Conservation (phyloP, 2,888 invertebrate genomes). For the Pseudococcus jackbeardsleyi region DNA sequence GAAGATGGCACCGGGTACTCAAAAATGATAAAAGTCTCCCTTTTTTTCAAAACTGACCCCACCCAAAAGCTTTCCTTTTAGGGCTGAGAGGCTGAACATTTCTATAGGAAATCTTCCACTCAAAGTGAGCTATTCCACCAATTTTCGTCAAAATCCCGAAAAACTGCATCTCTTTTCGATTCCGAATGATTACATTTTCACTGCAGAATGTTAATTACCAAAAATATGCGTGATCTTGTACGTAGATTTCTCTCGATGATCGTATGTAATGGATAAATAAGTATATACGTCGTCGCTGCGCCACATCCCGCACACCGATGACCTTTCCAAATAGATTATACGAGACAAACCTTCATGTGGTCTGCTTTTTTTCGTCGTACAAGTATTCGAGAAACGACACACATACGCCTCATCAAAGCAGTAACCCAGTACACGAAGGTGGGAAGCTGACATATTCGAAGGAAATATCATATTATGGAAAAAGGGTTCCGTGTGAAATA, state of each 20-base stretch:
- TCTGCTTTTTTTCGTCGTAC: not conserved
- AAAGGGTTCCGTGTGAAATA: constrained; percentile 52
- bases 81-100: too few species aligned
- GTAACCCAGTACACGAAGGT: not conserved
- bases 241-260: not conserved
- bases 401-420: not conserved
- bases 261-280: not conserved
- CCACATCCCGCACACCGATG: not conserved
- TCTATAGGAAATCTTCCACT: too few species aligned
- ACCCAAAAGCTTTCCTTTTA: too few species aligned
- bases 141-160: too few species aligned
- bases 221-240: not conserved
- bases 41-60: too few species aligned
- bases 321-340: not conserved
- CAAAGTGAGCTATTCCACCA: too few species aligned
- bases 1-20: too few species aligned
- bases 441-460: not conserved
- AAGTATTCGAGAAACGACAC: not conserved
- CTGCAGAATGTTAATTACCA: not conserved
- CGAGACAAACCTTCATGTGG: not conserved
- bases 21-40: too few species aligned
- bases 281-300: not conserved
- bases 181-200: not conserved
- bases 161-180: too few species aligned
- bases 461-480: not conserved